A percentile compares a stretch with the other conserved stretches of the same genome.
phyloP scores from a whole-genome alignment of 1,140 invertebrate species.

The Lepidostoma basale region DNA sequence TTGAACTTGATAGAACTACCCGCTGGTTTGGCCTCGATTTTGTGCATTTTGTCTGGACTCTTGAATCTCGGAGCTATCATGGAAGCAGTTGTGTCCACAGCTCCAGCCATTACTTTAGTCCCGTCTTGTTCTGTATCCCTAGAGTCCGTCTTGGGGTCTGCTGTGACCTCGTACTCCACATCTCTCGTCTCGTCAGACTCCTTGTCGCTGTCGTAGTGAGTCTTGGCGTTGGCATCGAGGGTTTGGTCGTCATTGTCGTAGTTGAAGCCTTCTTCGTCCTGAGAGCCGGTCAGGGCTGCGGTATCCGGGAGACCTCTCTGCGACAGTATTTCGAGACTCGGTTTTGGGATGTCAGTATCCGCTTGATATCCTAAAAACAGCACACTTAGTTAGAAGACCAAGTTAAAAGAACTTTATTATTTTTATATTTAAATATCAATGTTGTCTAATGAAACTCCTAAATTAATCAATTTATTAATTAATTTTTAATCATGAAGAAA shows the following conservation, averaged over 20 bases:
- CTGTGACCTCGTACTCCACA: slow-evolving; percentile 49
- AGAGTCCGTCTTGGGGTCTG: slow-evolving; percentile 9
- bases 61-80: slow-evolving; percentile 56
- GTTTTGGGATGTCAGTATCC: slow-evolving; percentile 49
- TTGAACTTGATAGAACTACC: slow-evolving; percentile 56
- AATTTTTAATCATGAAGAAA: no score
- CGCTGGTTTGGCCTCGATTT: slow-evolving; percentile 57
- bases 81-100: slow-evolving; percentile 51
- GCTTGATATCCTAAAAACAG: slow-evolving; percentile 54
- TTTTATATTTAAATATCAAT: no score
- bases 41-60: slow-evolving; percentile 54
- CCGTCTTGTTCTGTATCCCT: slow-evolving; percentile 47
- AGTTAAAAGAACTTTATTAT: no score
- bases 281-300: slow-evolving; percentile 41
- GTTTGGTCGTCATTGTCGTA: slow-evolving; percentile 51
- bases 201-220: slow-evolving; percentile 46
- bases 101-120: slow-evolving; percentile 50
- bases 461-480: no score
- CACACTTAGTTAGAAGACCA: no score
- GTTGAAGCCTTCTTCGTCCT: slow-evolving; percentile 50
- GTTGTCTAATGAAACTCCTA: no score
- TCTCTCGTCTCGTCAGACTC: slow-evolving; percentile 49
- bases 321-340: slow-evolving; percentile 48
- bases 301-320: slow-evolving; percentile 47
- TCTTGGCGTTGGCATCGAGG: slow-evolving; percentile 45